These are phyloP conservation scores for Xylocampa areola DNA, from an alignment of 2,888 invertebrate species.

Conservation along the genomic window DNA sequence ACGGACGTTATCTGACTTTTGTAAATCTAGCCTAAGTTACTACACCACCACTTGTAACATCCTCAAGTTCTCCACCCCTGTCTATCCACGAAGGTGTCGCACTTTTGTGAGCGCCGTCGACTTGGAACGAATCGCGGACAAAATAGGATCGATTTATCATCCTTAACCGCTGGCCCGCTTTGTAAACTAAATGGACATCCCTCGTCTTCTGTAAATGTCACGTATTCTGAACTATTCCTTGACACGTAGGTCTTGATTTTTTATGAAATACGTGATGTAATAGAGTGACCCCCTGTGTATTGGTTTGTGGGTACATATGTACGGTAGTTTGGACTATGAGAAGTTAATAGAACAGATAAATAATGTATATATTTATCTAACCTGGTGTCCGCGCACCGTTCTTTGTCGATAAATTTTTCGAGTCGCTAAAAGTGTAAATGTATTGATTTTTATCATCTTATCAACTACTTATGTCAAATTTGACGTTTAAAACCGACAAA, in stretches of 20 bases:
- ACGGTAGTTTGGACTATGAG: background rate
- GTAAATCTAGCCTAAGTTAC: background rate
- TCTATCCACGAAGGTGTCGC: slow-evolving; percentile 70
- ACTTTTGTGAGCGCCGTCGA: slow-evolving; percentile 79
- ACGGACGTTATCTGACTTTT: too few relatives aligned
- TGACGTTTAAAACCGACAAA: too few relatives aligned
- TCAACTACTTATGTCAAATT: too few relatives aligned
- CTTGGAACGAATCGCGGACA: slow-evolving; percentile 86
- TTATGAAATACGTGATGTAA: slow-evolving; percentile 26
- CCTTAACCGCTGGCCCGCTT: slow-evolving; percentile 82
- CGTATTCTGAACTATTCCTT: slow-evolving; percentile 76
- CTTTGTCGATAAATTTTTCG: too few relatives aligned
- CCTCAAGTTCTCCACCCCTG: slow-evolving; percentile 57
- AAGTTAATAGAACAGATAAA: too few relatives aligned
- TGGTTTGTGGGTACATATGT: background rate
- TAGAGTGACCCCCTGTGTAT: slow-evolving; percentile 21
- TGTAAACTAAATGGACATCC: slow-evolving; percentile 85
- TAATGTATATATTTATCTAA: too few relatives aligned
- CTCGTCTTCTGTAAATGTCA: slow-evolving; percentile 80
- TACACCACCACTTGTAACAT: background rate
- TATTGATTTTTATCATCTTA: too few relatives aligned
- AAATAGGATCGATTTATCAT: slow-evolving; percentile 87
- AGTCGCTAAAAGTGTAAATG: too few relatives aligned
- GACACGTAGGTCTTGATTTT: slow-evolving; percentile 67
- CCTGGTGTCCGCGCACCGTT: too few relatives aligned